Evolutionary conservation across 2,888 invertebrate genomes (phyloP), one percentile per base, ranked within the genome.

Genomic region (Clunio marinus): DNA sequence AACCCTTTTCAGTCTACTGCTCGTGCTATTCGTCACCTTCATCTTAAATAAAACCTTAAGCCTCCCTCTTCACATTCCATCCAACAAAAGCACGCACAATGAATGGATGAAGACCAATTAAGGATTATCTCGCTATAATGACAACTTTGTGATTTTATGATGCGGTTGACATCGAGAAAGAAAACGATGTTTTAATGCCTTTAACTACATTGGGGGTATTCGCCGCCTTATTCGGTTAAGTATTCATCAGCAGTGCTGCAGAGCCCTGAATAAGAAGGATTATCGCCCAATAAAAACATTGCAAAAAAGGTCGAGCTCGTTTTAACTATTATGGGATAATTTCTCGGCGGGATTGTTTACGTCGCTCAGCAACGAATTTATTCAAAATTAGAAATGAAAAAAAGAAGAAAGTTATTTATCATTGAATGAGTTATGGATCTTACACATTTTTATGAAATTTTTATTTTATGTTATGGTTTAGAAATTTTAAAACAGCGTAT

Each of bases 381-480:
- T n/a, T n/a, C n/a, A n/a, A n/a, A n/a, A n/a, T n/a, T n/a, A n/a
- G 32, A 10, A 10, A 32, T 32, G 32, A 32, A 51, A 4, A 22
- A 17, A 4, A 7, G 51, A 51, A 22, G 51, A 51, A 20, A 41
- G 10, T n/a, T 32, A 8, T 2, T 20, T 32, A 17, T 59, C 35
- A 32, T 32, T 59, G 32, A 35, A 60, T 60, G 60, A 60, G 37
- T 60, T 60, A 60, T 60, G 60, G n/a, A 60, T 35, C 41, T 60
- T 37, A 22, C 24, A 41, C 22, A 15, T 37, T 37, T 37, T 60
- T 60, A 37, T 60, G 60, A 60, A 41, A 17, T 22, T 63, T 41
- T 51, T 22, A 51, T 51, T 20, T 22, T 51, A 22, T 22, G 17
- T 51, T 17, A 7, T 20, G 51, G 51, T 51, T 51, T 20, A 8